Evolutionary conservation across 1,140 invertebrate species (phyloP).

Genomic region (Aradophagus sp.): DNA sequence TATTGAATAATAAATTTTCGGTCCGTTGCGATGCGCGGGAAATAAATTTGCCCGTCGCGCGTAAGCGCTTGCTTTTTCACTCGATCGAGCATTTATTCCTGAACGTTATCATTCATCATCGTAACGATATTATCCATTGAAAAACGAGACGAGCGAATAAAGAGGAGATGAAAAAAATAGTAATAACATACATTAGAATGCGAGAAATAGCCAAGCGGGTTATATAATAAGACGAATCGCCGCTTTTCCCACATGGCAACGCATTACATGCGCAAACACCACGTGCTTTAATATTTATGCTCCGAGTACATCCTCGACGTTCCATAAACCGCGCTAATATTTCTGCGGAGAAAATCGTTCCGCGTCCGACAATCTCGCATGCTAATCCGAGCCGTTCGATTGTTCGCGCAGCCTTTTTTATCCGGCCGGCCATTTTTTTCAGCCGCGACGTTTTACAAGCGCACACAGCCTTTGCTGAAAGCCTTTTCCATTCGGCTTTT

Average conservation of each 20-base stretch:
- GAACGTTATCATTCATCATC: constrained; percentile 38
- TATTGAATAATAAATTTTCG: constrained; percentile 40
- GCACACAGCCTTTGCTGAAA: background rate
- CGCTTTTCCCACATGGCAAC: constrained; percentile 29
- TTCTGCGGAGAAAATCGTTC: constrained; percentile 29
- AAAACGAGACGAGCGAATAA: background rate
- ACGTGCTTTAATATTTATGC: constrained; percentile 28
- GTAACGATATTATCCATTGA: constrained; percentile 25
- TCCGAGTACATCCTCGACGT: constrained; percentile 24
- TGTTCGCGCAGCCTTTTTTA: constrained; percentile 18
- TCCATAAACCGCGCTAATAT: constrained; percentile 43
- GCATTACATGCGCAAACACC: constrained; percentile 26
- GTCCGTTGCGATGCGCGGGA: constrained; percentile 8
- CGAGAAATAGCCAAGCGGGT: constrained; percentile 21
- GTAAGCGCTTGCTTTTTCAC: background rate
- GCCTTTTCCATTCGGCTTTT: constrained; percentile 31
- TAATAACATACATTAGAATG: constrained; percentile 40
- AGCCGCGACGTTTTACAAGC: constrained; percentile 11
- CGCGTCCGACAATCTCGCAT: constrained; percentile 10
- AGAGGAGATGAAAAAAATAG: constrained; percentile 8
- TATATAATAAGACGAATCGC: constrained; percentile 44
- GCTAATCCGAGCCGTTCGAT: constrained; percentile 31
- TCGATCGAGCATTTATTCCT: constrained; percentile 5
- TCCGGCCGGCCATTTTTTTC: background rate
- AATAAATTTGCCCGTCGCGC: constrained; percentile 28